Conservation (phyloP, 2,797 vertebrate species). For the Agapornis canus region DNA sequence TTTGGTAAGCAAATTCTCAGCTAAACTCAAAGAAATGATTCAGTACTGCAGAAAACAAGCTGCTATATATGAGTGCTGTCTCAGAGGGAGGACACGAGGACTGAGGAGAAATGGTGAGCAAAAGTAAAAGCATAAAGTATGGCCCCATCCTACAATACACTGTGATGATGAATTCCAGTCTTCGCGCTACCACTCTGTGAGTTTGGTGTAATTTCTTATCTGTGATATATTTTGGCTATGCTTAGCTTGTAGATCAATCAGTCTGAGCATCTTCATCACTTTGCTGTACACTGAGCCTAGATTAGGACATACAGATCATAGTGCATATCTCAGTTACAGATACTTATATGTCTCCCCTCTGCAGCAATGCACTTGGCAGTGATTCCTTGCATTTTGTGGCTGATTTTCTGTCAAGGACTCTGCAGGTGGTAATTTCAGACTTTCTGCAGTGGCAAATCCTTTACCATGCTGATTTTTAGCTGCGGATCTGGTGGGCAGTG, state of each 20-base stretch:
- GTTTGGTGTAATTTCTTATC: not conserved
- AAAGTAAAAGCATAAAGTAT: not conserved
- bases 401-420: not conserved
- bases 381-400: not conserved
- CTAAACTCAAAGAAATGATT: not conserved
- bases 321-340: not conserved
- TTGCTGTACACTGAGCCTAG: not conserved
- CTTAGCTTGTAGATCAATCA: not conserved
- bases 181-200: not conserved
- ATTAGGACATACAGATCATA: not conserved
- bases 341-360: not conserved
- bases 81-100: not conserved
- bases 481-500: not conserved
- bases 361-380: not conserved
- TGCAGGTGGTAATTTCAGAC: not conserved
- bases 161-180: not conserved
- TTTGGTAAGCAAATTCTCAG: not conserved
- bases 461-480: not conserved
- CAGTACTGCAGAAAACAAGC: not conserved
- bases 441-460: not conserved
- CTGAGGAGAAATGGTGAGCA: not conserved
- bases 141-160: not conserved
- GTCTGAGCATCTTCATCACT: not conserved
- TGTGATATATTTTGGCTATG: not conserved
- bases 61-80: not conserved